These are phyloP conservation scores for human DNA, from an alignment of 2,113 vertebrate genomes.

Conservation along the genomic window GRCh38 chr4:155674501-155675000, in stretches of 20 bases:
- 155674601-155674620: neutral
- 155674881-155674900: neutral
- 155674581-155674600: neutral
- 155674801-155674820: neutral
- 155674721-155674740: neutral
- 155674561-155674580: neutral
- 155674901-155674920: neutral
- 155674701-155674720: neutral
- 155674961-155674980: neutral
- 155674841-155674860: neutral
- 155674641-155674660: neutral
- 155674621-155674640: neutral
- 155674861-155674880: neutral
- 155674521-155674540: neutral
- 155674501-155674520: too few species aligned
- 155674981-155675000: neutral
- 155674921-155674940: neutral
- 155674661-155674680: neutral
- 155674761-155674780: neutral
- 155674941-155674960: neutral
- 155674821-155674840: neutral
- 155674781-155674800: neutral
- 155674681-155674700: neutral
- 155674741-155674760: neutral
- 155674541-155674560: neutral